These are phyloP conservation scores for Stegodyphus mimosarum DNA, from an alignment of 1,140 invertebrate genomes.

Conservation along the genomic window DNA sequence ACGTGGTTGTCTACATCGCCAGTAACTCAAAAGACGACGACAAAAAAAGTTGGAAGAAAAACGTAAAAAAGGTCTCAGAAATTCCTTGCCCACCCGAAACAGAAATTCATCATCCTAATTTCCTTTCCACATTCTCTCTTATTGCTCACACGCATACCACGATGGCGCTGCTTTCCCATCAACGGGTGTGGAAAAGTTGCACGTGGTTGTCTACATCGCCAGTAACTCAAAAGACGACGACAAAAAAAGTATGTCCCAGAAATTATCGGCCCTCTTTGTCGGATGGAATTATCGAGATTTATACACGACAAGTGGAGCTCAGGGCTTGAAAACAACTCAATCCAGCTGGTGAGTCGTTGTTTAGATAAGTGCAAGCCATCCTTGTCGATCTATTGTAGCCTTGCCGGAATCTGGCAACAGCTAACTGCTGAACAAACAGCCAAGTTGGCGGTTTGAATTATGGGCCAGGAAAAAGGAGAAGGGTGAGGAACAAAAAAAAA, in stretches of 20 bases:
- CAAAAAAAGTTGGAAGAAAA: neutral
- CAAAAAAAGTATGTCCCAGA: neutral
- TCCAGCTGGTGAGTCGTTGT: conserved; percentile 48
- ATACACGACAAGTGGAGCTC: conserved; percentile 50
- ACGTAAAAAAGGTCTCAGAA: too few species aligned
- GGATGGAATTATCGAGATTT: conserved; percentile 54
- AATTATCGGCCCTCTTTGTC: conserved; percentile 46
- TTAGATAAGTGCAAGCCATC: conserved; percentile 26
- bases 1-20: neutral
- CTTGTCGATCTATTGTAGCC: neutral
- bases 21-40: conserved; percentile 7
- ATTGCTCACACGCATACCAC: neutral
- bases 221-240: conserved; percentile 7
- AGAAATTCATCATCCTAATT: conserved; percentile 15
- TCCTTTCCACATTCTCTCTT: neutral
- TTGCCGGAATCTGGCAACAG: neutral
- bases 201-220: neutral
- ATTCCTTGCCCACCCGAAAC: neutral
- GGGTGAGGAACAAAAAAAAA: too few species aligned
- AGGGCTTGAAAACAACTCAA: conserved; percentile 45
- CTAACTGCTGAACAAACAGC: conserved; percentile 29
- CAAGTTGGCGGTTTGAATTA: conserved; percentile 3
- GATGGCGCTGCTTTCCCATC: conserved; percentile 11
- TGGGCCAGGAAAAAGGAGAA: neutral
- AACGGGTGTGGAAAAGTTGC: neutral